These are phyloP conservation scores for Dryomyza anilis DNA, from an alignment of 2,888 invertebrate species.

Conservation along the genomic window DNA sequence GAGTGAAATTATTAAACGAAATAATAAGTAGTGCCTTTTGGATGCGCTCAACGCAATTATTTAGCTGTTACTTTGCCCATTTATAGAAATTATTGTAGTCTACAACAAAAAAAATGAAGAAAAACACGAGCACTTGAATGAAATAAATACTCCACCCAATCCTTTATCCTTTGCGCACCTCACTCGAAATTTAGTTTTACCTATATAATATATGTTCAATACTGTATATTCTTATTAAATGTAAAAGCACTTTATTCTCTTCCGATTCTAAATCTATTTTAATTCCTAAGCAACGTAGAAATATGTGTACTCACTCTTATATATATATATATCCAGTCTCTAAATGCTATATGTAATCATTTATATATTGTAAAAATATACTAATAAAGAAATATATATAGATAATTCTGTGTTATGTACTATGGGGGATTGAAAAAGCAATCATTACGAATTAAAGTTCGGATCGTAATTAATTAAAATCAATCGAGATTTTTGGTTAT, in stretches of 20 bases:
- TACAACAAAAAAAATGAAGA: no score
- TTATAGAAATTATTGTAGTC: background rate
- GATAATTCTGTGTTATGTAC: no score
- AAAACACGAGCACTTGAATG: background rate
- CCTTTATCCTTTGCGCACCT: no score
- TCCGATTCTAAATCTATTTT: no score
- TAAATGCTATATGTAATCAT: background rate
- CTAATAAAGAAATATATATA: background rate
- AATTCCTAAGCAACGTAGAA: background rate
- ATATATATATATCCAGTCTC: background rate
- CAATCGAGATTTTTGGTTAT: no score
- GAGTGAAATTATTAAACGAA: slow-evolving; percentile 21
- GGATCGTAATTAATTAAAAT: no score
- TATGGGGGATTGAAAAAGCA: no score
- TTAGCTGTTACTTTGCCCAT: background rate
- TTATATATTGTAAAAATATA: slow-evolving; percentile 4
- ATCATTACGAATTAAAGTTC: no score
- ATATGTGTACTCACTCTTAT: background rate
- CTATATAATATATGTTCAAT: no score
- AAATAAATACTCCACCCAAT: background rate
- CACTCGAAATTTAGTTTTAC: no score
- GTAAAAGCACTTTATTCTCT: no score
- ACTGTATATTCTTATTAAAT: no score
- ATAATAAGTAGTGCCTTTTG: slow-evolving; percentile 21
- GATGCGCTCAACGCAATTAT: slow-evolving; percentile 23